Conservation (phyloP, 1,140 invertebrate species). For the Nephotettix cincticeps region DNA sequence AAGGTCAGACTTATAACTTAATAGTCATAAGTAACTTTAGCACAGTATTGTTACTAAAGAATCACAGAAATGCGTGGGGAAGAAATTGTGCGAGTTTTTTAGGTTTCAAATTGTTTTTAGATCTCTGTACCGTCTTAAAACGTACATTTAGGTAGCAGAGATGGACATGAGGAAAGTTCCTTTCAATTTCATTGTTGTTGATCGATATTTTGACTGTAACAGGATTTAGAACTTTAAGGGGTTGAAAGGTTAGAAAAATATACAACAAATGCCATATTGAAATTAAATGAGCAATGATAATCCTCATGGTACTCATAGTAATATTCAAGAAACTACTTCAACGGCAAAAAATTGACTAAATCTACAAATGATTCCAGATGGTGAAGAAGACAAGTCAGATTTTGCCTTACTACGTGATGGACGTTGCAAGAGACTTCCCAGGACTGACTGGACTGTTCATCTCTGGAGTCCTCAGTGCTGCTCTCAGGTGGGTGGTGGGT, state of each 20-base stretch:
- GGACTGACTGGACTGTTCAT: conserved; percentile 67
- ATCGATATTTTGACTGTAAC: not conserved
- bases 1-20: too few relatives aligned
- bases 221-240: not conserved
- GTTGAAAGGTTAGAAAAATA: not conserved
- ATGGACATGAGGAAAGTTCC: too few relatives aligned
- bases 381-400: conserved; percentile 54
- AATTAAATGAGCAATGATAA: not conserved
- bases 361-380: conserved; percentile 17
- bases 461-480: conserved; percentile 67
- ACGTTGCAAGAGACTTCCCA: conserved; percentile 55
- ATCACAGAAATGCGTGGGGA: too few relatives aligned
- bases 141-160: too few relatives aligned
- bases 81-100: too few relatives aligned
- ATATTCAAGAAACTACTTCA: too few relatives aligned
- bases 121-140: too few relatives aligned
- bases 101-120: too few relatives aligned
- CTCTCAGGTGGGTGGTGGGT: conserved; percentile 60
- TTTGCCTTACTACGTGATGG: conserved; percentile 63
- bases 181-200: not conserved
- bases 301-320: not conserved
- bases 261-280: not conserved
- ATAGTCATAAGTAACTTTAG: too few relatives aligned
- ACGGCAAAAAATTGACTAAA: not conserved
- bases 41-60: too few relatives aligned